phyloP scores from a whole-genome alignment of 53 echinoderm and acorn worm genomes.

The Apostichopus leukothele region DNA sequence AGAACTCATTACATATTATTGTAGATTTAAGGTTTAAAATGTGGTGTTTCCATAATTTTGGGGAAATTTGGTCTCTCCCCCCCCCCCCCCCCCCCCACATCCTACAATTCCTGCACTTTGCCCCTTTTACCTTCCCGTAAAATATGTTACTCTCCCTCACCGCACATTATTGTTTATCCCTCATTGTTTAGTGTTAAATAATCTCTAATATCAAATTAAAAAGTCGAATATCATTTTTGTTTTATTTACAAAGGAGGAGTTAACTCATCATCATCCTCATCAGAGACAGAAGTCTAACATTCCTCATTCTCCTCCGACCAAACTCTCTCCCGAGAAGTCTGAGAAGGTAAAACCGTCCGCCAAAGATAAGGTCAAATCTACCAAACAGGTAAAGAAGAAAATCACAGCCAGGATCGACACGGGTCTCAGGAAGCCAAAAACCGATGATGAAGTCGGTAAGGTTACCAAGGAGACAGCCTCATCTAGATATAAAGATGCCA shows the following conservation, averaged over 20 bases:
- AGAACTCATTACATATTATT: too few species aligned
- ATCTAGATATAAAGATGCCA: neutral
- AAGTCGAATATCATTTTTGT: neutral
- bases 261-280: neutral
- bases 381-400: slow-evolving; percentile 53
- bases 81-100: too few species aligned
- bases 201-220: neutral
- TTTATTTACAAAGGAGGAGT: neutral
- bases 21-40: too few species aligned
- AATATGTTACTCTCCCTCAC: too few species aligned
- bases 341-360: slow-evolving; percentile 38
- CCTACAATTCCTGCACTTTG: too few species aligned
- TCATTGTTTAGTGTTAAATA: too few species aligned
- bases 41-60: too few species aligned
- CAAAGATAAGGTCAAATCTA: slow-evolving; percentile 3
- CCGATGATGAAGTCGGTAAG: neutral
- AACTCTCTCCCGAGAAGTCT: slow-evolving; percentile 37
- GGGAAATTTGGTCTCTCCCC: too few species aligned
- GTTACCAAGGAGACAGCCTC: neutral
- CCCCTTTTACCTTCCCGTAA: too few species aligned
- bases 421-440: slow-evolving; percentile 64
- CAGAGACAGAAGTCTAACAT: neutral
- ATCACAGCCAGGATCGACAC: slow-evolving; percentile 80
- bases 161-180: too few species aligned
- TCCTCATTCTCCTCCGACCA: slow-evolving; percentile 55